Conservation (phyloP, 2,113 vertebrate genomes). For the Orcinus orca region DNA sequence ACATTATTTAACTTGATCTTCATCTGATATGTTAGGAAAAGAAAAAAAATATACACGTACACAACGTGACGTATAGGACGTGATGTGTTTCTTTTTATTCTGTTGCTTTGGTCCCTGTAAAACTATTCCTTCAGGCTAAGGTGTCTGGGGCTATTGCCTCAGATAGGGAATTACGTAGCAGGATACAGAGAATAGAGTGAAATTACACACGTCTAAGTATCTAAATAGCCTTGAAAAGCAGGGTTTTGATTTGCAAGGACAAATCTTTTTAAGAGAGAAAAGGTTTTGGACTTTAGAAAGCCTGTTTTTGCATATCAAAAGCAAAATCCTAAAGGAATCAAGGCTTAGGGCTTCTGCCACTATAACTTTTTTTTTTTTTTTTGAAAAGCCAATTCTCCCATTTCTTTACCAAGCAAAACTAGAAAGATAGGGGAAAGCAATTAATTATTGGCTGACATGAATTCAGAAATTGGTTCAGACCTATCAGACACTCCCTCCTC, state of each 20-base stretch:
- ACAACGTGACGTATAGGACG: neutral
- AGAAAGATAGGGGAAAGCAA: neutral
- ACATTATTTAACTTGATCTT: neutral
- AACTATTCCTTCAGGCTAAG: neutral
- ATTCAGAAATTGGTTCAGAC: neutral
- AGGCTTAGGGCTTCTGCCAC: slow-evolving; percentile 8
- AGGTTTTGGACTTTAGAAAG: slow-evolving; percentile 65
- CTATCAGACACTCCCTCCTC: neutral
- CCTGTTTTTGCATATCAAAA: slow-evolving; percentile 63
- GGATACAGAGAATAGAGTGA: neutral
- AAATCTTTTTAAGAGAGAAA: slow-evolving; percentile 68
- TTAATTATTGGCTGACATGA: neutral
- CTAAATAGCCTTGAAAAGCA: slow-evolving; percentile 41
- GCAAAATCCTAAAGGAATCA: slow-evolving; percentile 43
- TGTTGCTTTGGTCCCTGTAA: neutral
- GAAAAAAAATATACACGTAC: neutral
- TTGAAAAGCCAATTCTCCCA: neutral
- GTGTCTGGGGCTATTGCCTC: neutral
- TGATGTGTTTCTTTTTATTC: neutral
- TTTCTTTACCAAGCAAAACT: slow-evolving; percentile 32
- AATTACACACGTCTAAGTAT: slow-evolving; percentile 28
- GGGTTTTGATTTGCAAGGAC: slow-evolving; percentile 59
- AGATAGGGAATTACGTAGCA: neutral
- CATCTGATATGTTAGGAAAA: neutral
- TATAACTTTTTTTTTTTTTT: neutral